Base-by-base conservation (phyloP, 2,113 vertebrate genomes). In the Propithecus coquereli region DNA sequence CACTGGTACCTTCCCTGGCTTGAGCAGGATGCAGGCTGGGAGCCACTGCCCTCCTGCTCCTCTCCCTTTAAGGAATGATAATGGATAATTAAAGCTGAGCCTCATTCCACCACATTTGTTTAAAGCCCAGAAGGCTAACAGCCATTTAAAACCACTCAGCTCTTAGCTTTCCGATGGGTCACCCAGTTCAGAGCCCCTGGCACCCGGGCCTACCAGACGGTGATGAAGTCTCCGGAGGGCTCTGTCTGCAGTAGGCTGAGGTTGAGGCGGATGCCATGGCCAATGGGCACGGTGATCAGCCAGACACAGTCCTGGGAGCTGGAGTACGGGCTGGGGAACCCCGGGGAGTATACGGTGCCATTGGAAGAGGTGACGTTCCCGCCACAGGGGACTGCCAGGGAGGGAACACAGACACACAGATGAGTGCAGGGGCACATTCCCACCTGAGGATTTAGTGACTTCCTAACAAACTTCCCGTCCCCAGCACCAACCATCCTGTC, bases 271-370 rank as follows among this genome's bases (percentile, higher is more conserved):
- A 99, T 98, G 10, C 99, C 99, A 0, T 99, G 99, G 2, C 99
- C 99, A 16, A 99, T 98, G 0, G 99, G 98, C 81, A 99, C 99
- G 0, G 99, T 99, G 91, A 99, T 99, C 8, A 99, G 98, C 99
- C 99, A 99, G 37, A 98, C 98, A 97, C 99, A 99, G 97, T 99
- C 99, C 96, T 99, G 99, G 52, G 99, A 99, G 97, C 98, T 99
- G 7, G 99, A 99, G 98, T 99, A 99, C 52, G 99, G 99, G 89
- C 98, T 99, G 88, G 99, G 99, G 97, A 99, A 99, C n/a, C 99
- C 99, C 0, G 99, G 99, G 17, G 99, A 99, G 97, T 99, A 99
- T 96, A 99, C 98, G 0, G 99, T 99, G 59, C 99, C 99, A 11
- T 99, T 99, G 50, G 99, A 99, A 85, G 99, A 98, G 20, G 99